A percentile compares a stretch with the other conserved stretches of the same genome.
Conservation (phyloP, 30 jellyfish, hydroid and myxozoan genomes). For the Aurelia sp. region DNA sequence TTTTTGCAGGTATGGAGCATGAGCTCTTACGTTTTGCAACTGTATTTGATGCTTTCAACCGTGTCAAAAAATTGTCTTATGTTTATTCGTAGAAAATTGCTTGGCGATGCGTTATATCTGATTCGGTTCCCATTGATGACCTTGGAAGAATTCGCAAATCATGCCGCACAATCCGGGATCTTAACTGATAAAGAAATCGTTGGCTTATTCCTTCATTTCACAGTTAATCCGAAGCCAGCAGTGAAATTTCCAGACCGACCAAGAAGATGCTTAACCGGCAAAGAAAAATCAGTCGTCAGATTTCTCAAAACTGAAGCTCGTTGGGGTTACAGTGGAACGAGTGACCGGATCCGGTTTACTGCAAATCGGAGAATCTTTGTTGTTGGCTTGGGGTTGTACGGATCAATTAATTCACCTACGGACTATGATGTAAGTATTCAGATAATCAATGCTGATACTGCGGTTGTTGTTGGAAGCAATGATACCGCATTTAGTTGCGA, state of each 20-base stretch:
- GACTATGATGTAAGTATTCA: slow-evolving; percentile 97
- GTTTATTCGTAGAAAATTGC: slow-evolving; percentile 65
- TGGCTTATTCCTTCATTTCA: slow-evolving; percentile 86
- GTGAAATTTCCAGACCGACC: slow-evolving; percentile 99
- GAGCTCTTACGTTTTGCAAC: too few species aligned
- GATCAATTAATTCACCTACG: slow-evolving; percentile 95
- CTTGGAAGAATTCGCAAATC: slow-evolving; percentile 95
- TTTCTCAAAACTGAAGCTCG: slow-evolving; percentile 97
- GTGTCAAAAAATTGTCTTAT: background rate
- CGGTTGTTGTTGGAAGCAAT: slow-evolving; percentile 88
- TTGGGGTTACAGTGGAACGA: slow-evolving; percentile 99
- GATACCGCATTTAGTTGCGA: slow-evolving; percentile 99
- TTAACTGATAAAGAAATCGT: slow-evolving; percentile 93
- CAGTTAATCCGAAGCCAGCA: slow-evolving; percentile 97
- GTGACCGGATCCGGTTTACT: slow-evolving; percentile 90
- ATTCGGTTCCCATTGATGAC: slow-evolving; percentile 98
- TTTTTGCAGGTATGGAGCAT: too few species aligned
- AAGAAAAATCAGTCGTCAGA: slow-evolving; percentile 93
- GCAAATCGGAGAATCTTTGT: slow-evolving; percentile 91
- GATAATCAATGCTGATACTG: slow-evolving; percentile 86
- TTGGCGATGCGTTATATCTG: slow-evolving; percentile 85
- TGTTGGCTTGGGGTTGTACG: slow-evolving; percentile 98
- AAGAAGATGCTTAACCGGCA: slow-evolving; percentile 96
- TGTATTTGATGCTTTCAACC: too few species aligned
- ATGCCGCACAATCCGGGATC: slow-evolving; percentile 98